Conservation (phyloP, 2,113 vertebrate genomes). For the Uria lomvia region DNA sequence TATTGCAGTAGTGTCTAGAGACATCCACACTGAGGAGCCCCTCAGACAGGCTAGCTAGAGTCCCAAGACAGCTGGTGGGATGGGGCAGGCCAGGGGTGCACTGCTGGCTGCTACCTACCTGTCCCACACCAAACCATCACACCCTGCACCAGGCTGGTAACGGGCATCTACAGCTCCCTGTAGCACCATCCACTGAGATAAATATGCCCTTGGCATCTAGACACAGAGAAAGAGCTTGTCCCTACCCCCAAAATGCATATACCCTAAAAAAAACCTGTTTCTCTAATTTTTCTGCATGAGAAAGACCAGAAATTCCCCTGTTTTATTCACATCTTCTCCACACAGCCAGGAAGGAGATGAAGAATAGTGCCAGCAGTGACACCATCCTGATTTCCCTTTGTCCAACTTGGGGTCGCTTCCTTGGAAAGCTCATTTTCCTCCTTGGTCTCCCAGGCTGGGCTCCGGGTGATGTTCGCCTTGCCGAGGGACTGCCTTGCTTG, state of each 20-base stretch:
- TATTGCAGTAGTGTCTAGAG: neutral
- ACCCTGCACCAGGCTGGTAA: neutral
- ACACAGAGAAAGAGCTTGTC: neutral
- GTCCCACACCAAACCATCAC: neutral
- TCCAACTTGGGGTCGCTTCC: neutral
- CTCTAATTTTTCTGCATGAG: neutral
- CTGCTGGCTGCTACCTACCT: neutral
- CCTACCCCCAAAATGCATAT: neutral
- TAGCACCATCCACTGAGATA: neutral
- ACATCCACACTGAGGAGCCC: neutral
- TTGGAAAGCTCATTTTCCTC: neutral
- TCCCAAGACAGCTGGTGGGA: fast-evolving
- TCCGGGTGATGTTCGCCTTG: neutral
- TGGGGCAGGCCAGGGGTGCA: neutral
- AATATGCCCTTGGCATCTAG: neutral
- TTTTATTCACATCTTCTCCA: neutral
- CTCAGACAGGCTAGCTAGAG: neutral
- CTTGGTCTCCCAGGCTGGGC: neutral
- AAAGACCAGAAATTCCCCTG: neutral
- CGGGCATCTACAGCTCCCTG: neutral
- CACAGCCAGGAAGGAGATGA: neutral
- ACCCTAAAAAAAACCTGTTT: fast-evolving
- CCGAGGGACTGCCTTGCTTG: neutral
- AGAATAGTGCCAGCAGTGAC: neutral
- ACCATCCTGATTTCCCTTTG: neutral